Evolutionary conservation across 2,113 vertebrate species (phyloP).

Genomic region (Melozone crissalis): DNA sequence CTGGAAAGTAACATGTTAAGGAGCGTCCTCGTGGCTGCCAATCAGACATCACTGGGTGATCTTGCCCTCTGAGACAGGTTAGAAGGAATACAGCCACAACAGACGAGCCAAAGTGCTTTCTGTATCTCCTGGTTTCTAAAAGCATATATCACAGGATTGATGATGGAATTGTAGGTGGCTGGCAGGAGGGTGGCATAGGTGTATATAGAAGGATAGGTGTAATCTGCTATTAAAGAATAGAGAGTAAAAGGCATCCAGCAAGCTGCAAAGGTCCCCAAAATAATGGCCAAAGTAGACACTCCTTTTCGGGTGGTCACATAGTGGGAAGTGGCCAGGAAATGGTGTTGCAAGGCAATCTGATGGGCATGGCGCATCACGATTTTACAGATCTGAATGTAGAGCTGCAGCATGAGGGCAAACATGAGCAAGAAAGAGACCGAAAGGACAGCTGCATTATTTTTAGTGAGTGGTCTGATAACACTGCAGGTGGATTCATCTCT

Average conservation of each 20-base stretch:
- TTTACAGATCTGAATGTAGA: conserved; percentile 98
- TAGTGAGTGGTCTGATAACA: conserved; percentile 93
- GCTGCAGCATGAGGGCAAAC: conserved; percentile 98
- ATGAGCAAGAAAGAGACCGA: conserved; percentile 95
- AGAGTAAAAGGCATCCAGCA: conserved; percentile 99
- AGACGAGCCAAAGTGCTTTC: conserved; percentile 94
- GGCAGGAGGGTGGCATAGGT: conserved; percentile 97
- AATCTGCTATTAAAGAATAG: conserved; percentile 95
- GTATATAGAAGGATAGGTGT: conserved; percentile 96
- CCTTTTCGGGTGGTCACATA: conserved; percentile 98
- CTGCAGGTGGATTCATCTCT: conserved; percentile 92
- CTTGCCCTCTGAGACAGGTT: conserved; percentile 88
- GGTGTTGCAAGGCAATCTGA: conserved; percentile 97
- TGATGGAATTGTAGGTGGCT: conserved; percentile 98
- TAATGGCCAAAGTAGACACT: conserved; percentile 96
- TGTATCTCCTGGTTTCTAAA: conserved; percentile 99
- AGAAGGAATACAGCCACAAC: conserved; percentile 91
- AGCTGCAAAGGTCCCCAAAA: conserved; percentile 96
- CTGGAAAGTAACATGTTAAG: not conserved
- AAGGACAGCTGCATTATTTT: conserved; percentile 93
- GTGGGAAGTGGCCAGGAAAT: conserved; percentile 98
- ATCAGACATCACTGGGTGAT: conserved; percentile 95
- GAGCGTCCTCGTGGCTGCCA: not conserved
- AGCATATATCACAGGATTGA: conserved; percentile 98
- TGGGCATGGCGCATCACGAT: conserved; percentile 97